Conservation (phyloP, 2,113 vertebrate species). For the Dolichallabes microphthalmus region DNA sequence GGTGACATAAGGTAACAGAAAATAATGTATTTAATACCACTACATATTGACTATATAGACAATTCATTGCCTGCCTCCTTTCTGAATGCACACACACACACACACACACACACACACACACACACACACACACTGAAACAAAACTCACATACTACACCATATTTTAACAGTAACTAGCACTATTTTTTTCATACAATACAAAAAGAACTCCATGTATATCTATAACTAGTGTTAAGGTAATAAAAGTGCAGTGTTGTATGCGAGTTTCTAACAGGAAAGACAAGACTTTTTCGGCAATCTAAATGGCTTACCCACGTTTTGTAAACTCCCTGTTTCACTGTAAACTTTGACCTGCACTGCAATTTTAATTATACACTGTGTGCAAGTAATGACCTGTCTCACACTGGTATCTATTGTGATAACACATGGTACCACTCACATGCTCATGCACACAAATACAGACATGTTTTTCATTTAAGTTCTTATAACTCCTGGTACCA, state of each 20-base stretch:
- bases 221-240: neutral
- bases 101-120: constrained; percentile 24
- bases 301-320: neutral
- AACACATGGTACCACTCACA: neutral
- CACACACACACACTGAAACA: constrained; percentile 1
- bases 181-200: neutral
- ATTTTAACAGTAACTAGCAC: neutral
- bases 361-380: neutral
- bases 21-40: neutral
- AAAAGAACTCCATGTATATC: neutral
- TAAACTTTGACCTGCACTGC: neutral
- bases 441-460: constrained; percentile 13
- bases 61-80: neutral
- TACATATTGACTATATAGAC: neutral
- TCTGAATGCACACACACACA: neutral
- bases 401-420: neutral
- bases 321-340: neutral
- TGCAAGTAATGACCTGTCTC: neutral
- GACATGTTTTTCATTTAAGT: neutral
- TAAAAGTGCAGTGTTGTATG: neutral
- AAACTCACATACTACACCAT: neutral
- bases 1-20: neutral
- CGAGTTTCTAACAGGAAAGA: neutral
- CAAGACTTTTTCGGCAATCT: neutral
- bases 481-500: neutral